These are phyloP conservation scores for Catamblyrhynchus diadema DNA, from an alignment of 2,797 vertebrate species.

Conservation along the genomic window DNA sequence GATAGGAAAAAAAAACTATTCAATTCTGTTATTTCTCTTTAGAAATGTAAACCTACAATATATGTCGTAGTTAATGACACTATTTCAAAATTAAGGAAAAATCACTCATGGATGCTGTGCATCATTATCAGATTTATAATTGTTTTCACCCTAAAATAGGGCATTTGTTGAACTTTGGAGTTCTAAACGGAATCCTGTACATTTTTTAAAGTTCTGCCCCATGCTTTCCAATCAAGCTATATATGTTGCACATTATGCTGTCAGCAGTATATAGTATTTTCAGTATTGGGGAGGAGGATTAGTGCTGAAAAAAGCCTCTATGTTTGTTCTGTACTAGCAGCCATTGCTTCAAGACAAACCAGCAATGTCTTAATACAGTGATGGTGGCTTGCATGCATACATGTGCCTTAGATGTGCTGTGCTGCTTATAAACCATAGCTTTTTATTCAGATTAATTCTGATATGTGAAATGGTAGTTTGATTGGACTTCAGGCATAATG, in stretches of 20 bases:
- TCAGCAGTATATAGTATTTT: conserved; percentile 68
- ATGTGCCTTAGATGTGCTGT: conserved; percentile 79
- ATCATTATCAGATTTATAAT: conserved; percentile 80
- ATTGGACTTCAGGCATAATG: conserved; percentile 66
- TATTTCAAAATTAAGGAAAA: conserved; percentile 77
- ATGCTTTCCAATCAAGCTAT: conserved; percentile 72
- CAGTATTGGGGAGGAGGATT: conserved; percentile 65
- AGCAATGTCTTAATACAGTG: conserved; percentile 63
- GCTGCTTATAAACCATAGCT: conserved; percentile 76
- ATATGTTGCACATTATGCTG: conserved; percentile 70
- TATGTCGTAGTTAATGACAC: conserved; percentile 81
- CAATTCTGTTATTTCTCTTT: conserved; percentile 84
- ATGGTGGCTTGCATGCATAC: conserved; percentile 74
- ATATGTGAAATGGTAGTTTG: conserved; percentile 59
- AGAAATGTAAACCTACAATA: conserved; percentile 81
- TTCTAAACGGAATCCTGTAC: conserved; percentile 81
- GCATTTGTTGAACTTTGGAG: conserved; percentile 84
- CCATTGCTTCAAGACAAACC: conserved; percentile 60
- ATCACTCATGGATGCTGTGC: conserved; percentile 82
- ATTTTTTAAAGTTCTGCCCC: conserved; percentile 80
- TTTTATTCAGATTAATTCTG: conserved; percentile 66
- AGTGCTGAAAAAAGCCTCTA: conserved; percentile 59
- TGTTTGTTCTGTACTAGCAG: conserved; percentile 65
- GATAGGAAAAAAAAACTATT: conserved; percentile 78
- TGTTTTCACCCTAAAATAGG: conserved; percentile 86